Evolutionary conservation across 2,888 invertebrate species (phyloP), one percentile per base, ranked within the genome.

Genomic region (Lithophane ornitopus): DNA sequence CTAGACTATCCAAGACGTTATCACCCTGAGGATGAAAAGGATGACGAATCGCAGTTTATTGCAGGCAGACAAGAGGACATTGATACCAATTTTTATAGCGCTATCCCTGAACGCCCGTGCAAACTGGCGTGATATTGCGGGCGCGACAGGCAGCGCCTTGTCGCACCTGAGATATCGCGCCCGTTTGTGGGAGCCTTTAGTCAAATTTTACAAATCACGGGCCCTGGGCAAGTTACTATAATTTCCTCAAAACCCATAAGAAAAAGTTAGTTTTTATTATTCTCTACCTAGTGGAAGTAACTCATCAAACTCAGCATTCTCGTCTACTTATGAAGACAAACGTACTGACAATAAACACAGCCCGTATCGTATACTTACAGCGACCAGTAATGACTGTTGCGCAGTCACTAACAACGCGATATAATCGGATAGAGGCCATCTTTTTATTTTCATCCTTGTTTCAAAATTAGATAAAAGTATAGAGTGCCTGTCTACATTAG

Each of bases 301-400:
- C 19, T n/a, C 11, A 16, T 46, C 12, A 26, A 54, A 14, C 14
- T 1, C 9, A 28, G n/a, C 22, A 12, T 34, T 16, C 61, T 52
- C 14, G 0, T n/a, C 19, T 54, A 66, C 59, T 54, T 63, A 65
- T 28, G 14, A 58, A 70, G 11, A 54, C 78, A 69, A 76, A 70
- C 66, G 46, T 59, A 82, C 63, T 22, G 9, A 16, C 61, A 34
- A 14, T 72, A 85, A 85, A 54, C 54, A 76, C 62, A 69, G 85
- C 6, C 54, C 2, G 58, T 3, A 19, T 82, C 54, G 62, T 82
- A 82, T 72, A 82, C 78, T 82, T 82, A 82, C 66, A 49, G 69
- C 58, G 26, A 46, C 66, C 58, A 28, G 69, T 82, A 85, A 85
- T 76, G 76, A 82, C 62, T 22, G 62, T 82, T 82, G 86, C 82